Base-by-base conservation (phyloP, 2,797 vertebrate genomes). In the Phylloscopus collybita region DNA sequence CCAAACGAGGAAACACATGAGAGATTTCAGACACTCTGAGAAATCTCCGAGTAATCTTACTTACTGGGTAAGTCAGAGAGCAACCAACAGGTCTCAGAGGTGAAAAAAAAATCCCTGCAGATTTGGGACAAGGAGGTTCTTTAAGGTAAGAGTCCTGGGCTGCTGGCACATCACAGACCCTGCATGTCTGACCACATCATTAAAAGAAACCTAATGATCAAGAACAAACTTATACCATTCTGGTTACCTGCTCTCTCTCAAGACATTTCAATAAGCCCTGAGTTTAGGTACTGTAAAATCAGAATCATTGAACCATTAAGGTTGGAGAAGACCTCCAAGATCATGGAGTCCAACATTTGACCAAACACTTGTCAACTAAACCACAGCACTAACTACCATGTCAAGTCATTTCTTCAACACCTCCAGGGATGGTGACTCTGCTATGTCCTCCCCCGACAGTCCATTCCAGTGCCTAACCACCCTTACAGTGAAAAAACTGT, bases 1-100 rank as follows among this genome's bases (percentile, higher is more conserved):
- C 74, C 66, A 83, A 81, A 96, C 93, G 91, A 84, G 38, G 80
- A 96, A 96, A 94, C 13, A 92, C 20, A 90, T 49, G 27, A 95
- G 62, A 91, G 5, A 92, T 67, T 91, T 95, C 80, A 88, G 66
- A 81, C 45, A 59, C 34, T 44, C 62, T 76, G 71, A 92, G 71
- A 88, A 95, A 90, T 85, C 50, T 53, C 67, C n/a, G n/a, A n/a
- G n/a, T n/a, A n/a, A n/a, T n/a, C n/a, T n/a, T n/a, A n/a, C n/a
- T 78, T 91, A 90, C 83, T 91, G 2, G 15, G 36, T 44, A 93
- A 84, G 80, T 93, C 91, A 94, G 92, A 84, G 11, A 71, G 78
- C 60, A 88, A 94, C n/a, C 2, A 4, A 34, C 45, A 62, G 9
- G 21, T 91, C 56, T 94, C 90, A 86, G 44, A 93, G 83, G 56